Evolutionary conservation across 2,113 vertebrate genomes (phyloP).

Genomic region (Elanus axillaris): DNA sequence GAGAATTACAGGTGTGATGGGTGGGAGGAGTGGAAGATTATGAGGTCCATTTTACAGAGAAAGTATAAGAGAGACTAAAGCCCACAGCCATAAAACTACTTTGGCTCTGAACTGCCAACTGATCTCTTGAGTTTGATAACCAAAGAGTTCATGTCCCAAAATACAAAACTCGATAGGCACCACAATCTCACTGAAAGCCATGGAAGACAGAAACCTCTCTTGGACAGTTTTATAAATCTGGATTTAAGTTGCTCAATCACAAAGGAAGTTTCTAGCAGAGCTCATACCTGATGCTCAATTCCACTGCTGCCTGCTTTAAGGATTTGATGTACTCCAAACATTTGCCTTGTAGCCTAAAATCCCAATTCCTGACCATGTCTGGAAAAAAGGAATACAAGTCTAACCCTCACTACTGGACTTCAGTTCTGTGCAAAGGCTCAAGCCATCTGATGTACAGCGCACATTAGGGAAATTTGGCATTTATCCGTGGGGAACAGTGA

Average conservation of each 20-base stretch:
- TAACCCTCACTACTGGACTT: background rate
- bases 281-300: background rate
- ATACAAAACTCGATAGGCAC: background rate
- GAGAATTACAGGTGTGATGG: background rate
- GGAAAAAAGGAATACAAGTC: background rate
- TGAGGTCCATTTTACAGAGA: background rate
- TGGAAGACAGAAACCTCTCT: background rate
- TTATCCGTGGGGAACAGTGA: background rate
- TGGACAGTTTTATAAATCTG: background rate
- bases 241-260: background rate
- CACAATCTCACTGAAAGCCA: too few relatives aligned
- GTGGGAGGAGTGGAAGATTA: background rate
- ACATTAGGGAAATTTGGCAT: background rate
- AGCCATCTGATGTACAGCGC: background rate
- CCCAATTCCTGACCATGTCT: accelerated
- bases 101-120: background rate
- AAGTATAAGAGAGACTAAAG: background rate
- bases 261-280: background rate
- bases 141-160: background rate
- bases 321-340: background rate
- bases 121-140: background rate
- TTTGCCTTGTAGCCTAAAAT: background rate
- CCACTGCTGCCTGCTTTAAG: background rate
- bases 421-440: background rate
- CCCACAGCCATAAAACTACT: background rate